Conservation (phyloP, 2,888 invertebrate species). For the Sialis fuliginosa region DNA sequence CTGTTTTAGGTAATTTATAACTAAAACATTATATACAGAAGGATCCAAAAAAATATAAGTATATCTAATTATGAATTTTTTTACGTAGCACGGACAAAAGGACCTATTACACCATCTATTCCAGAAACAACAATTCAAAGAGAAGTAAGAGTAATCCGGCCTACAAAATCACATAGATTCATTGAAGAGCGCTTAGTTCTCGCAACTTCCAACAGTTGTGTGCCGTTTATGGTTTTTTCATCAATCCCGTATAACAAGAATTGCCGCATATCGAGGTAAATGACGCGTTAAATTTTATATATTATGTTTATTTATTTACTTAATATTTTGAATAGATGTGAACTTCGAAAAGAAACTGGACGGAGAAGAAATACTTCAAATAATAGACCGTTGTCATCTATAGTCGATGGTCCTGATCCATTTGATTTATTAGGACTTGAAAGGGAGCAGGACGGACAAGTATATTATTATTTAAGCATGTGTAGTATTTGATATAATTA, state of each 20-base stretch:
- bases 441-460: conserved; percentile 58
- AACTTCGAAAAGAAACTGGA: conserved; percentile 51
- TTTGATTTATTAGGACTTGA: conserved; percentile 74
- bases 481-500: background rate
- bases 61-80: background rate
- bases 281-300: background rate
- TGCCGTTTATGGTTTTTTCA: conserved; percentile 75
- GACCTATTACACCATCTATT: conserved; percentile 26
- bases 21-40: background rate
- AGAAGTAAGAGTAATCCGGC: conserved; percentile 39
- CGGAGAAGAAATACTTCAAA: conserved; percentile 68
- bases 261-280: conserved; percentile 13
- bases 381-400: conserved; percentile 65
- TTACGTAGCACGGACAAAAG: conserved; percentile 14
- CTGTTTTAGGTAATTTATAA: conserved; percentile 18
- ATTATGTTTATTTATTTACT: background rate
- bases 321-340: conserved; percentile 27
- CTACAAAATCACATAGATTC: conserved; percentile 46
- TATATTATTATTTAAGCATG: conserved; percentile 13
- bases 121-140: conserved; percentile 32
- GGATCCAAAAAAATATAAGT: background rate
- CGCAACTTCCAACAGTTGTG: conserved; percentile 48
- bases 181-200: conserved; percentile 69
- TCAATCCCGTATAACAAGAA: conserved; percentile 58
- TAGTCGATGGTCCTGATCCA: conserved; percentile 69